Evolutionary conservation across 1,140 invertebrate species (phyloP), one percentile per base, ranked within the genome.

Genomic region (Drosophila sucinea): DNA sequence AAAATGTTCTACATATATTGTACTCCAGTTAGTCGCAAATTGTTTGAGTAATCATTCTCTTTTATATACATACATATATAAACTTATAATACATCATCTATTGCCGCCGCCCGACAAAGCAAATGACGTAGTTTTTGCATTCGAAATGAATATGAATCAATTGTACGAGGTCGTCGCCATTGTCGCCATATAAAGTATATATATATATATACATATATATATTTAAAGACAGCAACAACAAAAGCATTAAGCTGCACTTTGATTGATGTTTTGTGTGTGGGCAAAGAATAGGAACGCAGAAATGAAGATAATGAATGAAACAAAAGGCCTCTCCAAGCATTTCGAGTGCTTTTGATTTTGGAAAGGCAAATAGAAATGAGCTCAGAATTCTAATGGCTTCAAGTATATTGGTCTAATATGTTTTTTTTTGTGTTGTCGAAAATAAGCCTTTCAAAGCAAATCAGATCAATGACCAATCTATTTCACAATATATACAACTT

Each of bases 311-410:
- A 33, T 57, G 30, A 57, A 57, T 57, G 30, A 33, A 33, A 33
- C 30, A 57, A 51, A 51, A 51, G 55, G 27, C 55, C 30, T 56
- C 30, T 29, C 25, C 30, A 56, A 33, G 55, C n/a, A 56, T 17
- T 56, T 56, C 55, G 27, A 35, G 55, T 57, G 55, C 55, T 51
- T 51, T 51, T 27, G 23, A 51, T 33, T 57, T 32, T 30, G n/a
- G 55, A 7, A 57, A 57, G 55, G 23, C 44, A 60, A 66, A 74
- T 74, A 77, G 75, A 73, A 74, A 77, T 77, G 75, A 77, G 41
- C 66, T 77, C 71, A 77, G 33, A 40, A 32, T 40, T 64, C 6
- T 58, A 35, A 35, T 47, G 47, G 44, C 7, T 27, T 51, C 44
- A 51, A 51, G 23, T 51, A 51, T 38, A 38, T 38, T 11, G 8